Conservation (phyloP, 2,113 vertebrate genomes). For the Erythrocercus mccallii region DNA sequence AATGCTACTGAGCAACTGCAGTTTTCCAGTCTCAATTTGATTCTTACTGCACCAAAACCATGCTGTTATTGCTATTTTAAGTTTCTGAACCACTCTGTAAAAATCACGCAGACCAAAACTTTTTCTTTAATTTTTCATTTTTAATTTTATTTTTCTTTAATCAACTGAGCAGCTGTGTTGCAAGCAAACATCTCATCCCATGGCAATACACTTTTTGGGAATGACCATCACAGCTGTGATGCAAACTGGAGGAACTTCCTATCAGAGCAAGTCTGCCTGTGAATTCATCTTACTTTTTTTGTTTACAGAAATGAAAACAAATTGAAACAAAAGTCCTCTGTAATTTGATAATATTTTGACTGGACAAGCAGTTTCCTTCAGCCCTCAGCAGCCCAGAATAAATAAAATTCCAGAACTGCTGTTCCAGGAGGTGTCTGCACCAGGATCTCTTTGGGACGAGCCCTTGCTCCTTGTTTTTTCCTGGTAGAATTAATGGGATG, state of each 20-base stretch:
- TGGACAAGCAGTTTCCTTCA: not conserved
- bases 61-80: not conserved
- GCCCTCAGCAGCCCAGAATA: not conserved
- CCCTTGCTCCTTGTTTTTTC: not conserved
- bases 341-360: not conserved
- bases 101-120: rapidly evolving
- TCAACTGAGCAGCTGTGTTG: not conserved
- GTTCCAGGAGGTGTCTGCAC: not conserved
- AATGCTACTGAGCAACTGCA: not conserved
- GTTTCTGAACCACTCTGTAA: not conserved
- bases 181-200: not conserved
- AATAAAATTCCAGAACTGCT: not conserved
- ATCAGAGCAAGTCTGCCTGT: not conserved
- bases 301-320: not conserved
- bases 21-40: not conserved
- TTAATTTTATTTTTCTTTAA: not conserved
- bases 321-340: not conserved
- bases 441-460: not conserved
- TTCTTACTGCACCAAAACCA: not conserved
- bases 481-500: not conserved
- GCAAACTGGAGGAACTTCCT: not conserved
- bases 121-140: not conserved
- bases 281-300: not conserved
- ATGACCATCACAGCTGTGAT: not conserved
- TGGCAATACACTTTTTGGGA: not conserved